Evolutionary conservation across 2,797 vertebrate species (phyloP).

Genomic region (Pseudocheirus occidentalis): DNA sequence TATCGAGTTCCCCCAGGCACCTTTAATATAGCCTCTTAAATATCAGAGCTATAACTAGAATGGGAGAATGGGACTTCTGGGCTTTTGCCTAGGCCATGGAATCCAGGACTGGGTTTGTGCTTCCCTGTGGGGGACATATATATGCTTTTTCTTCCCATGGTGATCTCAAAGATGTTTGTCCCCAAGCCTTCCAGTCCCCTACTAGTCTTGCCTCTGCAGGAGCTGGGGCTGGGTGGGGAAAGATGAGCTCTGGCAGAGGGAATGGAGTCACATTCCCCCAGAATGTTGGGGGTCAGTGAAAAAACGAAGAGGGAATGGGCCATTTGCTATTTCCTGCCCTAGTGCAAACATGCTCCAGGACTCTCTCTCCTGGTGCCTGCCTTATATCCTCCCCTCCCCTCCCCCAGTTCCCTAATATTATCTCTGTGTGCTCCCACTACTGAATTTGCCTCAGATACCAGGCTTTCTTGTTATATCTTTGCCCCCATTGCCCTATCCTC

Average conservation of each 20-base stretch:
- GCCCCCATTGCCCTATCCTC: not conserved
- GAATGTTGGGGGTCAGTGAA: not conserved
- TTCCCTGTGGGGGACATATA: not conserved
- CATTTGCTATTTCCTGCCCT: conserved; percentile 8
- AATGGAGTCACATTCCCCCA: not conserved
- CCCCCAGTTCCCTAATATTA: not conserved
- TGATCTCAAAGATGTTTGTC: not conserved
- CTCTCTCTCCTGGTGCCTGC: not conserved
- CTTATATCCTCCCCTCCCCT: not conserved
- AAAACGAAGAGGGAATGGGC: not conserved
- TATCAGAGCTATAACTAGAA: not conserved
- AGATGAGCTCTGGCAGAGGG: not conserved
- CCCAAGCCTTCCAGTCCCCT: not conserved
- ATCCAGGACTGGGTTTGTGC: not conserved
- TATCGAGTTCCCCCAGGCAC: not conserved
- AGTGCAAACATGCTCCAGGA: not conserved
- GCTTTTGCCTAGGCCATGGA: not conserved
- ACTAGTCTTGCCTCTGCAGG: not conserved
- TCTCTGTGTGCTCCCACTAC: not conserved
- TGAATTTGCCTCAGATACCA: not conserved
- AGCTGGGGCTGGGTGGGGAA: not conserved
- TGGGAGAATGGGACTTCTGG: not conserved
- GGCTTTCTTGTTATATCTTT: not conserved
- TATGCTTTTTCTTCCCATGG: not conserved
- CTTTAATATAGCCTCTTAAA: not conserved